phyloP scores from a whole-genome alignment of 1,140 invertebrate genomes.

The Procambarus clarkii region DNA sequence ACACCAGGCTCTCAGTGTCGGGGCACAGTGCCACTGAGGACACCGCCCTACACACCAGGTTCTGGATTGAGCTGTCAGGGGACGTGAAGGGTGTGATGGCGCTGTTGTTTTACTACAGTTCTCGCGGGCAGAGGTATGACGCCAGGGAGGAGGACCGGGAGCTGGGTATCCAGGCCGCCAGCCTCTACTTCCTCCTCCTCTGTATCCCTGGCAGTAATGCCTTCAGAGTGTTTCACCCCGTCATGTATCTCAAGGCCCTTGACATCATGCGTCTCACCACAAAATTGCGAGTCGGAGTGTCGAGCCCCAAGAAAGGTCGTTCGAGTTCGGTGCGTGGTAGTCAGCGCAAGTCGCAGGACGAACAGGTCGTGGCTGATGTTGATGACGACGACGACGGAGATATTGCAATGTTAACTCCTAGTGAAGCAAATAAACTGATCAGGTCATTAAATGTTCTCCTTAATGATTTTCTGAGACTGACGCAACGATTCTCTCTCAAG shows the following conservation, averaged over 20 bases:
- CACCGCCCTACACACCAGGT: constrained; percentile 73
- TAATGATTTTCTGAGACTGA: constrained; percentile 76
- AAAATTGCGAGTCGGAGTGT: constrained; percentile 71
- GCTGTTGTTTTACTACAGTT: constrained; percentile 78
- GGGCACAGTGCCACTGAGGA: background rate
- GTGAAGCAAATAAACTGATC: constrained; percentile 70
- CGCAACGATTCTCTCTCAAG: constrained; percentile 77
- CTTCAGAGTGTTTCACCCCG: constrained; percentile 80
- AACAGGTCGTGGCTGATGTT: background rate
- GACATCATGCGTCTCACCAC: constrained; percentile 77
- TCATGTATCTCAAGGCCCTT: constrained; percentile 78
- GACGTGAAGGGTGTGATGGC: constrained; percentile 77
- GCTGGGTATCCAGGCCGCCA: constrained; percentile 76
- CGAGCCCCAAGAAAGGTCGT: constrained; percentile 68
- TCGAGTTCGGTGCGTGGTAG: constrained; percentile 14
- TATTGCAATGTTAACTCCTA: constrained; percentile 44
- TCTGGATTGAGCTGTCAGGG: constrained; percentile 79
- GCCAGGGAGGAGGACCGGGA: constrained; percentile 75
- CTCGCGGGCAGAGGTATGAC: constrained; percentile 76
- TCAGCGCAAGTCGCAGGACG: constrained; percentile 55
- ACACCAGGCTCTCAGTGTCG: constrained; percentile 29
- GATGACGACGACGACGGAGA: constrained; percentile 74
- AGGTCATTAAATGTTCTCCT: constrained; percentile 75
- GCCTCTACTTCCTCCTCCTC: constrained; percentile 78
- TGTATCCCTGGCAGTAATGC: constrained; percentile 79